Evolutionary conservation across 2,797 vertebrate genomes (phyloP).

Genomic region (Acanthornis magna): DNA sequence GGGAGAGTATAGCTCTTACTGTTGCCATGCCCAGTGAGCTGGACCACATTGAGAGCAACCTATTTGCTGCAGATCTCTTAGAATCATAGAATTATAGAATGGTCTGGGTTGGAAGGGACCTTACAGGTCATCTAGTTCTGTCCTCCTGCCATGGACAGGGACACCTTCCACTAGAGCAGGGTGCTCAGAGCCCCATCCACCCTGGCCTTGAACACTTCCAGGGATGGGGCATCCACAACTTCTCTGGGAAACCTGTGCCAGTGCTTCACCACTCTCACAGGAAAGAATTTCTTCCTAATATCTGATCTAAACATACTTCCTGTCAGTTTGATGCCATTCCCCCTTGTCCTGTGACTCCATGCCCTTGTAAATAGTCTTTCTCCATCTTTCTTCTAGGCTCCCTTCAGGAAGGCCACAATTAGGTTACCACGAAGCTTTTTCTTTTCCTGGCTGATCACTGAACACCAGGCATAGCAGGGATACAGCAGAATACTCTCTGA

Average conservation of each 20-base stretch:
- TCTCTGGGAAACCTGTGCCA: accelerated
- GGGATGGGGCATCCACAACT: accelerated
- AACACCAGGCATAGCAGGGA: not conserved
- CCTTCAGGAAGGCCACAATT: not conserved
- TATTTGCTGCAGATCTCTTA: not conserved
- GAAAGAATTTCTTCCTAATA: not conserved
- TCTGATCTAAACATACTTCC: accelerated
- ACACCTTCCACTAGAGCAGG: not conserved
- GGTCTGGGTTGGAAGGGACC: not conserved
- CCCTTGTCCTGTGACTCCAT: not conserved
- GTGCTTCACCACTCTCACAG: accelerated
- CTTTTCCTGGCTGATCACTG: not conserved
- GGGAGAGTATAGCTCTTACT: not conserved
- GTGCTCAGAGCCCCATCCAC: accelerated
- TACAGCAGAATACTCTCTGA: not conserved
- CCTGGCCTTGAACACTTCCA: not conserved
- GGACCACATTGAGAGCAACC: not conserved
- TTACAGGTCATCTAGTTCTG: not conserved
- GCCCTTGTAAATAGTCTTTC: not conserved
- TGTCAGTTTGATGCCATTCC: not conserved
- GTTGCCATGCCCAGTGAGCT: not conserved
- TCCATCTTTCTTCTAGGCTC: not conserved
- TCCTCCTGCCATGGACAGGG: not conserved
- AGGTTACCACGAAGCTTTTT: not conserved
- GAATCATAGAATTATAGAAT: not conserved